Evolutionary conservation across 2,113 vertebrate genomes (phyloP).

Genomic region (Nettapus auritus): DNA sequence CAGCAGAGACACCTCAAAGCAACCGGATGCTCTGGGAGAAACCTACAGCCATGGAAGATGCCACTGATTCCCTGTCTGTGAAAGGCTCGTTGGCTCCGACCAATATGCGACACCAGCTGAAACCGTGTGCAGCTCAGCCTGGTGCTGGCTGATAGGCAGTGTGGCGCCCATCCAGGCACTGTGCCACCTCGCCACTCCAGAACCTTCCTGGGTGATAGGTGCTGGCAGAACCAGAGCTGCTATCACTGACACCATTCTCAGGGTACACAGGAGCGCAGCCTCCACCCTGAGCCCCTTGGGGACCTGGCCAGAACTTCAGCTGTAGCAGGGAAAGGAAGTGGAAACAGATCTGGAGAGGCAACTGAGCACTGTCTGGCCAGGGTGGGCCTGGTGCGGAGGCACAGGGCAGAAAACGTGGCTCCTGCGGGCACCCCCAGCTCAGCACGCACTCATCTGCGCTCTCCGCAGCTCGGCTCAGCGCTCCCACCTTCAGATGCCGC

Average conservation of each 20-base stretch:
- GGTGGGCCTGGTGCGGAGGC: background rate
- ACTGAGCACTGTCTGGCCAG: background rate
- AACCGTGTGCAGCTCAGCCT: rapidly evolving
- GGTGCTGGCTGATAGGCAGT: background rate
- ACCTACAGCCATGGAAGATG: rapidly evolving
- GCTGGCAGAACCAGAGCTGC: background rate
- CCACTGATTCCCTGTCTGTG: rapidly evolving
- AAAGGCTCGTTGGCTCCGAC: rapidly evolving
- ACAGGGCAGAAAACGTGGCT: background rate
- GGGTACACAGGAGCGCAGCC: too few species aligned
- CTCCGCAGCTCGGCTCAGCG: rapidly evolving
- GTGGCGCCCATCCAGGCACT: rapidly evolving
- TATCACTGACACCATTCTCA: rapidly evolving
- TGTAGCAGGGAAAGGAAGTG: too few species aligned
- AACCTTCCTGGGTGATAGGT: background rate
- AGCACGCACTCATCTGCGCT: background rate
- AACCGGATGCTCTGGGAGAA: background rate
- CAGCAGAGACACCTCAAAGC: background rate
- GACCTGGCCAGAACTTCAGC: background rate
- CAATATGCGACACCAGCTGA: rapidly evolving
- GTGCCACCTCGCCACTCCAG: background rate
- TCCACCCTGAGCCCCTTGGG: background rate
- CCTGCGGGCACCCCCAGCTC: background rate
- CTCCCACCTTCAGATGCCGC: too few species aligned
- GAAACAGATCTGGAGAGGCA: background rate